These are phyloP conservation scores for Vireo altiloquus DNA, from an alignment of 2,113 vertebrate species.

Conservation along the genomic window DNA sequence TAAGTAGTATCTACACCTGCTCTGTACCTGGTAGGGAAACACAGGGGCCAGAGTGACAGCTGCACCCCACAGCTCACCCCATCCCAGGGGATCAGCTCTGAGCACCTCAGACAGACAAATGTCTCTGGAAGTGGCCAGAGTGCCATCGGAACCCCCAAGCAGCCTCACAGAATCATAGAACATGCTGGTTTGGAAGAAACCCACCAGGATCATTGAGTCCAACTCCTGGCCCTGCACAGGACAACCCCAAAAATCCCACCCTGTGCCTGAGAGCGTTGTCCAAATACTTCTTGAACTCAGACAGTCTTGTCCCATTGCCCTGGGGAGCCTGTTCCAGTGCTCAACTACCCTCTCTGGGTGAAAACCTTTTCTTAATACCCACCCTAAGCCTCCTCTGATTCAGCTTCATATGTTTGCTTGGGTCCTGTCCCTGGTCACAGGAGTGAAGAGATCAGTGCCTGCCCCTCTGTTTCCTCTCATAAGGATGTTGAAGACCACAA, in stretches of 20 bases:
- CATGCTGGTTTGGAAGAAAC: background rate
- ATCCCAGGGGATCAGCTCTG: accelerated
- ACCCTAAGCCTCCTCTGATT: background rate
- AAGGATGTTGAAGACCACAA: background rate
- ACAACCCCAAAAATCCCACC: background rate
- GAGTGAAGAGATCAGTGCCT: background rate
- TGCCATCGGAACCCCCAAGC: accelerated
- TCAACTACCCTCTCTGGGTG: background rate
- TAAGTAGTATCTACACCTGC: background rate
- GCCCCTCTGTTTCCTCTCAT: too few relatives aligned
- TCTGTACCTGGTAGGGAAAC: background rate
- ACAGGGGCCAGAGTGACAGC: accelerated
- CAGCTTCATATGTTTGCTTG: background rate
- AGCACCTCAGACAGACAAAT: background rate
- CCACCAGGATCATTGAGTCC: background rate
- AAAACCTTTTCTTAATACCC: background rate
- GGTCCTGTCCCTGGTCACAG: background rate
- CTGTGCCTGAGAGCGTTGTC: accelerated
- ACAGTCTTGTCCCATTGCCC: too few relatives aligned
- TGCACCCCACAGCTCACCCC: background rate
- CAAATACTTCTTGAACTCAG: background rate
- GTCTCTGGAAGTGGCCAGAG: background rate
- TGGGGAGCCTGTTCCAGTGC: background rate
- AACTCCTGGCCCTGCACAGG: background rate
- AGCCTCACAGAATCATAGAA: background rate